These are phyloP conservation scores for Serinus canaria DNA, from an alignment of 2,113 vertebrate species.

Conservation along the genomic window DNA sequence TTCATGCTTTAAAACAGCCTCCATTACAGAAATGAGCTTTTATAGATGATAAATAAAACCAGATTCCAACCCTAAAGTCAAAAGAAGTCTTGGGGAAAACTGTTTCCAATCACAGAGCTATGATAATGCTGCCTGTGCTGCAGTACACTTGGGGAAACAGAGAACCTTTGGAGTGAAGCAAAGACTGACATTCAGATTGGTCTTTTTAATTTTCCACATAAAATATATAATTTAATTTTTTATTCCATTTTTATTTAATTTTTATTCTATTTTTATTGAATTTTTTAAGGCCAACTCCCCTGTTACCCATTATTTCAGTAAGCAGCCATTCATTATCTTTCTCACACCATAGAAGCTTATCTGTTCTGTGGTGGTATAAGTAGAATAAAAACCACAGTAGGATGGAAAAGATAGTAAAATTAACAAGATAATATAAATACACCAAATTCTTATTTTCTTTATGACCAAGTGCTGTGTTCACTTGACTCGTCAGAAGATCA, in stretches of 20 bases:
- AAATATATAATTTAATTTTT: background rate
- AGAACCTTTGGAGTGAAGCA: background rate
- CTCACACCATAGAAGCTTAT: background rate
- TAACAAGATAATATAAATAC: background rate
- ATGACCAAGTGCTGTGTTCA: background rate
- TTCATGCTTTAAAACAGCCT: constrained; percentile 45
- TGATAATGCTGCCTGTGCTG: background rate
- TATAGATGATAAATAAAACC: constrained; percentile 10
- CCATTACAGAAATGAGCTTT: constrained; percentile 23
- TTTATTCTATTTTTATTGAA: background rate
- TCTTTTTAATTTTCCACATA: background rate
- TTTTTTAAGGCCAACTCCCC: background rate
- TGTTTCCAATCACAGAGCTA: background rate
- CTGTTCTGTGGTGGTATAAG: background rate
- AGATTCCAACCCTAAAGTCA: background rate
- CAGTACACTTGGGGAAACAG: background rate
- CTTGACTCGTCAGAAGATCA: background rate
- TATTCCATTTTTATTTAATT: background rate
- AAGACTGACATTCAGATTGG: background rate
- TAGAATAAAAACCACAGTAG: background rate
- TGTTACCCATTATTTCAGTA: background rate
- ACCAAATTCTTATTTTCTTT: background rate
- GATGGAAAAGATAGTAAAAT: background rate
- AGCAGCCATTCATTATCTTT: background rate
- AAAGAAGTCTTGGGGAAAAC: background rate